Evolutionary conservation across 2,888 invertebrate genomes (phyloP), one percentile per base, ranked within the genome.

Genomic region (Lasioglossum malachurum): DNA sequence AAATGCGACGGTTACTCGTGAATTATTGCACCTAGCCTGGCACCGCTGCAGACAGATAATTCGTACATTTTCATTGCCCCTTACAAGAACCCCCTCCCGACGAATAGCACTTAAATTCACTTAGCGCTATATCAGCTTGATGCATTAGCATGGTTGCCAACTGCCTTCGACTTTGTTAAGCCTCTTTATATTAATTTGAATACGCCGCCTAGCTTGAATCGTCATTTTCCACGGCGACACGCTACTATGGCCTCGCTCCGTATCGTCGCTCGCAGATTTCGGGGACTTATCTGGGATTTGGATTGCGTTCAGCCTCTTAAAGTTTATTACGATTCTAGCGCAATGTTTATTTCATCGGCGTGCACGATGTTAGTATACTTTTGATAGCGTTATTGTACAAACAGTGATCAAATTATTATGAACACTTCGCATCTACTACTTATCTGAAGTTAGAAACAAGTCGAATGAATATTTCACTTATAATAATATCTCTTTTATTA

Each of bases 41-140:
- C 75, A 72, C 41, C 53, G 78, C 75, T 31, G 16, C 60, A 35
- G 49, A 69, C 57, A 78, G 88, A 88, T 88, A 88, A 88, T 88
- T 84, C 87, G 82, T 73, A 57, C 80, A 81, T 83, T 87, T 87
- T 83, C 79, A 76, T 76, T 81, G 80, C 49, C 73, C 82, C 79
- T 79, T 67, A 31, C 75, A 38, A 75, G 67, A 57, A 60, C 82
- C 57, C 2, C 71, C 79, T 60, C 8, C n/a, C 73, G 64, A 57
- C 87, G 87, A 78, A 64, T 67, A 69, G 57, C 82, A 75, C 82
- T 86, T 87, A 83, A 87, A 86, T 83, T 86, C 87, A 83, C 83
- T 87, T 83, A 83, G 77, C 80, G 80, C 75, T 82, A 60, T 86
- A 87, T 87, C 86, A 87, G 83, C 75, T 38, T 82, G 86, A 87